These are phyloP conservation scores for Neopipo cinnamomea DNA, from an alignment of 2,113 vertebrate genomes.

Conservation along the genomic window DNA sequence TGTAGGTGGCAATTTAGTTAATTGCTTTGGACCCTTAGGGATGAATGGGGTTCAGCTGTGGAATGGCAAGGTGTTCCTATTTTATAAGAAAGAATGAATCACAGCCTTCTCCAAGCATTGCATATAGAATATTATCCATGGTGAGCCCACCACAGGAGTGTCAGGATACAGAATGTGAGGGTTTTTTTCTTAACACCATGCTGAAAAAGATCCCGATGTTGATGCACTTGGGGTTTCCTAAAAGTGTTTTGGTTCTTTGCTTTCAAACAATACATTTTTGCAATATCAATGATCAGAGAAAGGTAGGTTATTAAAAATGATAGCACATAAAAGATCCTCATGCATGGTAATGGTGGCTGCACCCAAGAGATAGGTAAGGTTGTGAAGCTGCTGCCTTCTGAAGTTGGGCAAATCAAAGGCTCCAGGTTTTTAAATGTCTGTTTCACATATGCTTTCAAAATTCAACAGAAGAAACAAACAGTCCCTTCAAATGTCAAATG, in stretches of 20 bases:
- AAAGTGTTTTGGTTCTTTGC: not conserved
- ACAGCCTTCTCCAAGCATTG: not conserved
- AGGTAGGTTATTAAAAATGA: not conserved
- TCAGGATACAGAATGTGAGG: not conserved
- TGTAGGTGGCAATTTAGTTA: not conserved
- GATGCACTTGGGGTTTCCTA: not conserved
- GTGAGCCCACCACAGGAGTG: not conserved
- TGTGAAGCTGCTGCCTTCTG: not conserved
- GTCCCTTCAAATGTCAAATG: not conserved
- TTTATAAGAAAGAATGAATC: not conserved
- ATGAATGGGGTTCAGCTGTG: not conserved
- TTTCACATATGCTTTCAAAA: not conserved
- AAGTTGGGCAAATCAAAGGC: not conserved
- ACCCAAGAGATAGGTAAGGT: not conserved
- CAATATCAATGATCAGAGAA: not conserved
- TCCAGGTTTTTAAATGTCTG: not conserved
- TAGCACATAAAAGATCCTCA: not conserved
- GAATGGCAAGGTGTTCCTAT: not conserved
- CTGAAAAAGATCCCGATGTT: not conserved
- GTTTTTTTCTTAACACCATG: not conserved
- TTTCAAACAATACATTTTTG: not conserved
- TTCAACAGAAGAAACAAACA: not conserved
- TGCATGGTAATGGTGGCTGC: not conserved
- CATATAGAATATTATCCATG: not conserved
- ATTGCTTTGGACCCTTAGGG: slow-evolving; percentile 13